phyloP scores from a whole-genome alignment of 2,888 invertebrate genomes.

The Neoaliturus tenellus region DNA sequence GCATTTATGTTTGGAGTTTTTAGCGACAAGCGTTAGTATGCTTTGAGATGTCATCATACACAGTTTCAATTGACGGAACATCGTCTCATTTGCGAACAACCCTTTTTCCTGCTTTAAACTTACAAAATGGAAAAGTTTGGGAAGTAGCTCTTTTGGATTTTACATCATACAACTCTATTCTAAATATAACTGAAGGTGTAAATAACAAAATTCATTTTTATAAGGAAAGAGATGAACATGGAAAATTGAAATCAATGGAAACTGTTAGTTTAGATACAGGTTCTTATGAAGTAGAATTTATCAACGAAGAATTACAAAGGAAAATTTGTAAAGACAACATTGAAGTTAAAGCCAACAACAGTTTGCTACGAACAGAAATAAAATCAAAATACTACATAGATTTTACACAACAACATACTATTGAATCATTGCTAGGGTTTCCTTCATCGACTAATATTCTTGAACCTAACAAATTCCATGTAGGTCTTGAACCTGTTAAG shows the following conservation, averaged over 20 bases:
- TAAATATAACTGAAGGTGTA: not conserved
- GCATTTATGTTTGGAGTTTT: slow-evolving; percentile 45
- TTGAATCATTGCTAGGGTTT: slow-evolving; percentile 20
- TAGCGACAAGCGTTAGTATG: not conserved
- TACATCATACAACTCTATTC: slow-evolving; percentile 35
- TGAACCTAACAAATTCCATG: not conserved
- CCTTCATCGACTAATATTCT: not conserved
- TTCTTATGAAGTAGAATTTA: slow-evolving; percentile 36
- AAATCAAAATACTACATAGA: not conserved
- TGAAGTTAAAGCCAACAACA: slow-evolving; percentile 35
- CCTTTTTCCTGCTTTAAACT: not conserved
- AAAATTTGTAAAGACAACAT: slow-evolving; percentile 12
- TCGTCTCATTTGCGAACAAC: not conserved
- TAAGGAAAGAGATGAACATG: not conserved
- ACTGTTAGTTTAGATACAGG: not conserved
- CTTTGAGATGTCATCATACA: slow-evolving; percentile 28
- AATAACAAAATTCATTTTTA: not conserved
- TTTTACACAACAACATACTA: slow-evolving; percentile 13
- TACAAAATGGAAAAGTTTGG: not conserved
- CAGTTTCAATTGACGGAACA: not conserved
- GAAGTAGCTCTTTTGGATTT: not conserved
- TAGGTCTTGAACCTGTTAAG: not conserved
- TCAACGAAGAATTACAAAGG: not conserved
- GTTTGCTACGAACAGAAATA: slow-evolving; percentile 2
- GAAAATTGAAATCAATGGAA: not conserved